Conservation (phyloP, 1,140 invertebrate genomes). For the Conus ventricosus region DNA sequence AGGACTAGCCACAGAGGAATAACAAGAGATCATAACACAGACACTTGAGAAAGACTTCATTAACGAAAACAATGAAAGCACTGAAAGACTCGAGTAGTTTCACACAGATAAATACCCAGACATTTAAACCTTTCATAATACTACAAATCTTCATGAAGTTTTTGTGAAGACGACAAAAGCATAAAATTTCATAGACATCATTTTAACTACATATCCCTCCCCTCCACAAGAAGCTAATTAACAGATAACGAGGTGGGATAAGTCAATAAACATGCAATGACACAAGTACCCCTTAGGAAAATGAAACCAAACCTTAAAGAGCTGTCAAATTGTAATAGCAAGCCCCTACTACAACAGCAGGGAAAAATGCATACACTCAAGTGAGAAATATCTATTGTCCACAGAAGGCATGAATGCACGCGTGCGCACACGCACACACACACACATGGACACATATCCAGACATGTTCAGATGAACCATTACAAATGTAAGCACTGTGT, state of each 20-base stretch:
- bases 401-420: too few species aligned
- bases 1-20: background rate
- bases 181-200: too few species aligned
- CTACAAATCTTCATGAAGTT: background rate
- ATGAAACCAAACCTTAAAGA: background rate
- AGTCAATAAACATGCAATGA: background rate
- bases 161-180: background rate
- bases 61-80: background rate
- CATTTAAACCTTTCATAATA: background rate
- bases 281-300: too few species aligned
- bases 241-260: background rate
- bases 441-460: too few species aligned
- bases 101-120: background rate
- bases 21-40: background rate
- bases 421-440: too few species aligned
- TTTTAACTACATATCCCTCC: too few species aligned
- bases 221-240: background rate
- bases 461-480: too few species aligned
- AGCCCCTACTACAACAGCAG: too few species aligned
- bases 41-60: background rate
- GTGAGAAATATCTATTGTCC: too few species aligned
- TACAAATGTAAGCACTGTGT: background rate
- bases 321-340: background rate
- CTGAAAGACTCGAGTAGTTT: background rate
- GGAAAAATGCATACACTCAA: too few species aligned